These are phyloP conservation scores for Phalacrocorax aristotelis DNA, from an alignment of 2,113 vertebrate genomes.

Conservation along the genomic window DNA sequence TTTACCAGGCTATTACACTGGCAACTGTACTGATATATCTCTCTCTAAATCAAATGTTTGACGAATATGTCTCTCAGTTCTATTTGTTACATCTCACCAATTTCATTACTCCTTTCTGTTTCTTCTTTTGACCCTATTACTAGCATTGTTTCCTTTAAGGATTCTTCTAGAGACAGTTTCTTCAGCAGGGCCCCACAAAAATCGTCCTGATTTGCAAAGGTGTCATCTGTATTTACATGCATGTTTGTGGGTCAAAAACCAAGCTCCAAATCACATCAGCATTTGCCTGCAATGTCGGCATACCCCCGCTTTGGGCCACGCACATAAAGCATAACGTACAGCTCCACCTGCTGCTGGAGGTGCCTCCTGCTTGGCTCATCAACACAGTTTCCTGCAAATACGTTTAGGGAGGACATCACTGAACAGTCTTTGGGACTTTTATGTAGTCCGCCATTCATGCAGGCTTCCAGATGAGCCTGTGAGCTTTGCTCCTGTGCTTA, in stretches of 20 bases:
- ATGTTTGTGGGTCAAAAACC: background rate
- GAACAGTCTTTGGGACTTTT: background rate
- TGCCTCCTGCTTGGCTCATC: background rate
- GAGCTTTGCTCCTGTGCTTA: background rate
- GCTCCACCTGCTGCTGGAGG: slow-evolving; percentile 48
- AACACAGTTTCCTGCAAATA: background rate
- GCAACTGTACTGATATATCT: background rate
- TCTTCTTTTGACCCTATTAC: background rate
- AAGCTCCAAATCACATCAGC: background rate
- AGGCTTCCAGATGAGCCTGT: background rate
- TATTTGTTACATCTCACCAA: background rate
- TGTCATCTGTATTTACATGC: background rate
- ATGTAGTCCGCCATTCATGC: background rate
- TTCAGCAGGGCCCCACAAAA: background rate
- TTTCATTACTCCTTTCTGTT: background rate
- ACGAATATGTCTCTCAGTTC: background rate
- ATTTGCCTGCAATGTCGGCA: background rate
- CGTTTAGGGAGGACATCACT: background rate
- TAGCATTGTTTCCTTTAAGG: background rate
- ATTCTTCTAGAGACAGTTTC: background rate
- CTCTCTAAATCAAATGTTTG: background rate
- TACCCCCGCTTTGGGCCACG: fast-evolving
- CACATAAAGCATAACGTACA: background rate
- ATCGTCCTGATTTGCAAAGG: background rate
- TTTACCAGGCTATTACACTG: background rate